These are phyloP conservation scores for Harlomillsia oculata DNA, from an alignment of 1,140 invertebrate genomes.

Conservation along the genomic window DNA sequence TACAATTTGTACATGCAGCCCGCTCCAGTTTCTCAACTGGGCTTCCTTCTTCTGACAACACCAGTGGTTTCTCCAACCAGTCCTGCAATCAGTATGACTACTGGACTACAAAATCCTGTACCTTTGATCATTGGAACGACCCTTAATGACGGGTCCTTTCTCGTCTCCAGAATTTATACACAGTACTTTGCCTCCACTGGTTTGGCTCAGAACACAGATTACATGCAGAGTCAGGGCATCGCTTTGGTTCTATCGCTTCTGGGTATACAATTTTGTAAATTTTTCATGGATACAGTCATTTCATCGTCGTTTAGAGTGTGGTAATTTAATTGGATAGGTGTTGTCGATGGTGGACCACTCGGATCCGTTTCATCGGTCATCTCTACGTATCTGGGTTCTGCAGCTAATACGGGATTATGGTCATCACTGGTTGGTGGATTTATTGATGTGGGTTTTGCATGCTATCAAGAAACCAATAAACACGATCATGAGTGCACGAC, in stretches of 20 bases:
- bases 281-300: too few species aligned
- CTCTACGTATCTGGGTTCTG: background rate
- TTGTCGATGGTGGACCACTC: background rate
- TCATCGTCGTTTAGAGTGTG: too few species aligned
- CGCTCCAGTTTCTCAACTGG: constrained; percentile 4
- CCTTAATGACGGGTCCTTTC: constrained; percentile 1
- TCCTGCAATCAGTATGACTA: background rate
- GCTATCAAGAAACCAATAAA: too few species aligned
- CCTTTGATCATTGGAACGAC: constrained; percentile 2
- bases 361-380: background rate
- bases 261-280: too few species aligned
- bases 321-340: too few species aligned
- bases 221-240: background rate
- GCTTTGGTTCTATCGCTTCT: background rate
- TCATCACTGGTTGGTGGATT: background rate
- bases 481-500: background rate
- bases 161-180: constrained; percentile 3
- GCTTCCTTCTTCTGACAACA: background rate
- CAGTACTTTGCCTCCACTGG: background rate
- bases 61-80: background rate
- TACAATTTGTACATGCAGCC: background rate
- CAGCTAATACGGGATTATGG: constrained; percentile 1
- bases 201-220: background rate
- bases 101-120: background rate
- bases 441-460: background rate